Evolutionary conservation across 2,113 vertebrate genomes (phyloP), one percentile per base, ranked within the genome.

Genomic region (Nothoprocta pentlandii): DNA sequence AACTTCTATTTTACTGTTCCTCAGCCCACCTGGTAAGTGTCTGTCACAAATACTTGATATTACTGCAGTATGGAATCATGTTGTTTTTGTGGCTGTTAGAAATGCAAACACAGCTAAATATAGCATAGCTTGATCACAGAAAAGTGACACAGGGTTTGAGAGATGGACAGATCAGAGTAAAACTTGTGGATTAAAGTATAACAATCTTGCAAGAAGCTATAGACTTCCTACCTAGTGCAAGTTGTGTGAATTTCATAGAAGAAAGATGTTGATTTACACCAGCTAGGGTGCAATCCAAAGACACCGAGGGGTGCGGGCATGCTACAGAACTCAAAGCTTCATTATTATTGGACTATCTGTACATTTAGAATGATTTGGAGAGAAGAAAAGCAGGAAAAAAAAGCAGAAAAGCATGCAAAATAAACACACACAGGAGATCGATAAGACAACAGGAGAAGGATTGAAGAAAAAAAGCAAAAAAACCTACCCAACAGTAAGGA

Each of bases 121-220:
- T 7, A 5, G 62, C 4, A 7, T 6, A 78, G 8, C 23, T 32
- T 46, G 13, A 16, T 84, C 2, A 12, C 23, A 4, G 25, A 28
- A 58, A 6, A 34, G 7, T 9, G 68, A 9, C 2, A 3, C 0
- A 4, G 51, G 8, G 10, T 2, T 3, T 16, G 49, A 42, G 36
- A 6, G 22, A 13, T 64, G 16, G 32, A 80, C 7, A 8, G 9
- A 8, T 19, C 41, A 44, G 34, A 66, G 17, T n/a, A 16, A 36
- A 74, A 69, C 85, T 6, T 3, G 36, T 36, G 30, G 9, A n/a
- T 42, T 77, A 73, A 83, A 83, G 49, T 10, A 2, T 20, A 71
- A 12, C 11, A 53, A 12, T 41, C 69, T 63, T 46, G 70, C 6
- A 42, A 49, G 44, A 89, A 68, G 47, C 47, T 49, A 21, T 22